Evolutionary conservation across 2,797 vertebrate species (phyloP).

Genomic region (Etheostoma nigrum): DNA sequence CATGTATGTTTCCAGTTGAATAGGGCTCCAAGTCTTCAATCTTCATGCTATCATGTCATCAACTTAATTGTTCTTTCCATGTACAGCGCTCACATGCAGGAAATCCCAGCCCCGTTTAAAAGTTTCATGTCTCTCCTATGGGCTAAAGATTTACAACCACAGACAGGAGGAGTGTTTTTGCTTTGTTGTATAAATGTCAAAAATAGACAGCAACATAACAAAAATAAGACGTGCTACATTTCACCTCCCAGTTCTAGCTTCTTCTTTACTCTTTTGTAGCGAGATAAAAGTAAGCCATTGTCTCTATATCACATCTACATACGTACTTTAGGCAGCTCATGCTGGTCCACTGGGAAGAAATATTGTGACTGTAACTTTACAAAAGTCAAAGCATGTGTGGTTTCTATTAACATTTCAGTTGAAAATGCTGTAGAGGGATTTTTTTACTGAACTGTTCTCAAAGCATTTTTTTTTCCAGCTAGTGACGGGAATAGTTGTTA

Average conservation of each 20-base stretch:
- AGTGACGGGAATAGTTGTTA: slow-evolving; percentile 27
- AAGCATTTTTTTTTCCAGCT: slow-evolving; percentile 3
- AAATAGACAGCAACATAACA: slow-evolving; percentile 44
- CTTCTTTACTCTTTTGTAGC: background rate
- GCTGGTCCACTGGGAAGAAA: background rate
- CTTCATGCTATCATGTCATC: slow-evolving; percentile 64
- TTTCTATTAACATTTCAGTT: slow-evolving; percentile 3
- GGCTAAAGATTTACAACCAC: slow-evolving; percentile 49
- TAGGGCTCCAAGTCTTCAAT: slow-evolving; percentile 58
- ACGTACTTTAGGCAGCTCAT: background rate
- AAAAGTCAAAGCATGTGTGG: slow-evolving; percentile 1
- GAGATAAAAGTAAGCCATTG: background rate
- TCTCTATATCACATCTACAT: slow-evolving; percentile 1
- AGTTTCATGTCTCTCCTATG: slow-evolving; percentile 62
- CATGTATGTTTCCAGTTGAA: slow-evolving; percentile 64
- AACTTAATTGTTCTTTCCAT: slow-evolving; percentile 59
- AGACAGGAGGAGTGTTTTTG: slow-evolving; percentile 20
- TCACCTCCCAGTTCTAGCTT: background rate
- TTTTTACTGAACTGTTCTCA: background rate
- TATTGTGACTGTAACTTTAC: slow-evolving; percentile 5
- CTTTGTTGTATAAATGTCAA: slow-evolving; percentile 34
- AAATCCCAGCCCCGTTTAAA: slow-evolving; percentile 72
- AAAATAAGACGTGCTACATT: background rate
- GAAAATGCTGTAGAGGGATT: background rate
- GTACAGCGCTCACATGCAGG: slow-evolving; percentile 59